Base-by-base conservation (phyloP, 92 coral and sea anemone species). In the Zoanthus sansibaricus region DNA sequence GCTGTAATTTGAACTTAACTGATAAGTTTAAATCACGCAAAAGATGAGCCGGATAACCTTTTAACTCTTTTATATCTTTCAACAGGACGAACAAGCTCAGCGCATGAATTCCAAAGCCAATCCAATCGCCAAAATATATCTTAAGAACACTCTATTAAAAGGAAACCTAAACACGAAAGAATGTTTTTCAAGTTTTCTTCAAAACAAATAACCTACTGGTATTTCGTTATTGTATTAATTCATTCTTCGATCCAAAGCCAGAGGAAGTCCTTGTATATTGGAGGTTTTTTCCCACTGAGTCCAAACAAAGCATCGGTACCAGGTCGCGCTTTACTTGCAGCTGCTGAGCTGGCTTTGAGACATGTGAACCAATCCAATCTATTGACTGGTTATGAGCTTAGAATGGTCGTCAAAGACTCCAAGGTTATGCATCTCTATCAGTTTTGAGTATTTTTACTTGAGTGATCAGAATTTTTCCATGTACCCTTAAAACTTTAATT, bases 291-390 rank as follows among this genome's bases (percentile, higher is more conserved):
- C 76, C 98, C 98, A 1, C 83, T 95, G 32, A 93, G 94, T 76
- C 98, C 98, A 7, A 96, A 96, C 91, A 96, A 94, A 82, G 98
- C 98, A 7, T 94, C 95, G 15, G 98, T 96, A 14, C 98, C 98
- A 45, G 98, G 98, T 11, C 77, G 64, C 25, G 93, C 94, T 45
- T 84, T 96, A 33, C 83, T 91, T 21, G 94, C 94, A 15, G 98
- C 98, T 5, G 93, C 95, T 46, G 87, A 91, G 73, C 91, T 96
- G 79, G 98, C 98, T 44, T 84, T 96, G 18, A 89, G 87, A n/a
- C 98, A 96, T 88, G 96, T 96, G 52, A 96, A 92, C 88, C 90
- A 90, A 49, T 88, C 98, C 0, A 77, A 86, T 21, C 91, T 96
- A 20, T 88, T 96, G 20, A 77, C 64, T 1, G 91, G 86, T 17